These are phyloP conservation scores for Caenorhabditis imperialis DNA, from an alignment of 2,888 invertebrate species.

Conservation along the genomic window DNA sequence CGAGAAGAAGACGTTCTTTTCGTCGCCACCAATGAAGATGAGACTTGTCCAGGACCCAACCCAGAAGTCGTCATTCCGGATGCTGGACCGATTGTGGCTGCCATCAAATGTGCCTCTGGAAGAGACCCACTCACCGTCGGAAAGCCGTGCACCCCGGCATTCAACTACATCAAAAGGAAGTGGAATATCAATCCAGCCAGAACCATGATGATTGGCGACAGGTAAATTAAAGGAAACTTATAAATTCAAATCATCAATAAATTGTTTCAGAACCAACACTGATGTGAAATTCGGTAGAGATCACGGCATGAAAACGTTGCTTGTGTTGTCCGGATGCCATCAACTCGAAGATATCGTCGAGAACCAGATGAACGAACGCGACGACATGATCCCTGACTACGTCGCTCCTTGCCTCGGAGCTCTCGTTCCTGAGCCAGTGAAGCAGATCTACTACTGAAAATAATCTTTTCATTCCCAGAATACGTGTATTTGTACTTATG, in stretches of 20 bases:
- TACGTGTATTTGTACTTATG: constrained; percentile 28
- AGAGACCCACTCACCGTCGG: constrained; percentile 84
- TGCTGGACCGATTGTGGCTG: constrained; percentile 86
- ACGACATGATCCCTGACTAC: constrained; percentile 76
- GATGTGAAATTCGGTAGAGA: constrained; percentile 91
- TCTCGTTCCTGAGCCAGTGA: constrained; percentile 60
- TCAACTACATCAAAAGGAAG: constrained; percentile 82
- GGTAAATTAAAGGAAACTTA: too few relatives aligned
- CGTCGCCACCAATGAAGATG: constrained; percentile 94
- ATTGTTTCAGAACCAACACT: constrained; percentile 83
- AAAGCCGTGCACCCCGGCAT: constrained; percentile 89
- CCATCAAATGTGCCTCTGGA: constrained; percentile 88
- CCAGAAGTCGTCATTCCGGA: constrained; percentile 83
- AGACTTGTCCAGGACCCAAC: constrained; percentile 84
- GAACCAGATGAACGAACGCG: constrained; percentile 68
- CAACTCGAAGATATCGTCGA: constrained; percentile 70
- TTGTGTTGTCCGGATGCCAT: constrained; percentile 82
- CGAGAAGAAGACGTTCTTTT: constrained; percentile 80
- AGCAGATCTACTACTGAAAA: too few relatives aligned
- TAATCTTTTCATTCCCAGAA: background rate
- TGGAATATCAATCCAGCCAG: constrained; percentile 86
- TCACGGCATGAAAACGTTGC: constrained; percentile 90
- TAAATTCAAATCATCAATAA: too few relatives aligned
- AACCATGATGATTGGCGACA: constrained; percentile 93
- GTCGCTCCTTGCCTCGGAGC: constrained; percentile 73